Evolutionary conservation across 2,113 vertebrate species (phyloP), one percentile per base, ranked within the genome.

Genomic region (Alligator mississippiensis): DNA sequence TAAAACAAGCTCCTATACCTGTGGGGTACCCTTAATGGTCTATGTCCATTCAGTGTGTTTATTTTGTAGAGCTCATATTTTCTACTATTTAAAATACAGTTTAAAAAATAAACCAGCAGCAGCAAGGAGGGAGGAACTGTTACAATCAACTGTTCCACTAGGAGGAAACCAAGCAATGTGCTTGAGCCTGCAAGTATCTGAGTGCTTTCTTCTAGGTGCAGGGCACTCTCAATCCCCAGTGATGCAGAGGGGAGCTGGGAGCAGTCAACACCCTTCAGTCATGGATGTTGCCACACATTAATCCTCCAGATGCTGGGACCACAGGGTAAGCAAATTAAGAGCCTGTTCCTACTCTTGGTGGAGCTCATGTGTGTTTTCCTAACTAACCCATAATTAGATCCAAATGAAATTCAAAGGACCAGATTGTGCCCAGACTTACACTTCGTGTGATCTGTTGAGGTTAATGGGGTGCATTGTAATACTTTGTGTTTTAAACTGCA

Each of bases 231-330:
- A 1, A 10, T 15, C 89, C 80, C 28, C 62, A 61, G 28, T 38
- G 47, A 77, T 63, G 54, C 54, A 38, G 54, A 38, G 82, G 59
- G 74, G 68, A 91, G 74, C 47, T 72, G 77, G 55, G 58, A 64
- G 38, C 9, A 5, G 21, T 55, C 34, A 30, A 30, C 30, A 12
- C 16, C 22, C 82, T 91, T 87, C 19, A 25, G 72, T 55, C 82
- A 6, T 0, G 0, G 11, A 55, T 77, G 28, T 74, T 87, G 82
- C 88, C 74, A 30, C 34, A 27, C 0, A 0, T 19, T 21, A 25
- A 21, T 16, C 27, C 30, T 14, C 38, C 16, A 5, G 47, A 58
- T 95, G 79, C 24, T 28, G 22, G 70, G 54, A 82, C 11, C 74
- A 47, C 34, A 80, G 74, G 47, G 47, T 47, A 70, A 82, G 81